Conservation (phyloP, 2,888 invertebrate genomes). For the Aspidapion aeneum region DNA sequence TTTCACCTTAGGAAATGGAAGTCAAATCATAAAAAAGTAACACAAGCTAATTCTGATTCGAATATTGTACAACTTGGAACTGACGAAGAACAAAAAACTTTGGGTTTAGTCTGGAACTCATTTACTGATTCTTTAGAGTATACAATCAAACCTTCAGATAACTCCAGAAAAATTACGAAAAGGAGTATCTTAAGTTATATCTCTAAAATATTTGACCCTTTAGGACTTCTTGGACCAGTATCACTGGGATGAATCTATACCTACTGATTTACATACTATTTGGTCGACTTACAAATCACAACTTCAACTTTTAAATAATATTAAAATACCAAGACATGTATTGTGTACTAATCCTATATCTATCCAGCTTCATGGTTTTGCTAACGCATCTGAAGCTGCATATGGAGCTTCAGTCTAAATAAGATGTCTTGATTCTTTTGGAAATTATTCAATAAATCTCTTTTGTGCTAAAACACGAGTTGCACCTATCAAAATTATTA, state of each 20-base stretch:
- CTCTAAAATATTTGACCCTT: constrained; percentile 20
- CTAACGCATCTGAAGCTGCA: neutral
- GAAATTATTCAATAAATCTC: neutral
- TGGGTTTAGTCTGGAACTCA: too few species aligned
- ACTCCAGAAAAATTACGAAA: too few species aligned
- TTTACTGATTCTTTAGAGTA: constrained; percentile 7
- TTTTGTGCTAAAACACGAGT: constrained; percentile 21
- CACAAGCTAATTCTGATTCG: neutral
- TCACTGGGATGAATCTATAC: constrained; percentile 17
- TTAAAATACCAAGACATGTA: constrained; percentile 10
- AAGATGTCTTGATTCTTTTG: neutral
- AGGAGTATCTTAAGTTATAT: too few species aligned
- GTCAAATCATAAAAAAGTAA: constrained; percentile 8
- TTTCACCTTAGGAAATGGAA: constrained; percentile 12
- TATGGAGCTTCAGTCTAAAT: constrained; percentile 15
- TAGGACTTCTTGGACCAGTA: constrained; percentile 16
- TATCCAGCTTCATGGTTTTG: constrained; percentile 19
- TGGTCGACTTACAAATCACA: too few species aligned
- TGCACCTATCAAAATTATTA: constrained; percentile 12
- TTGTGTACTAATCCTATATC: constrained; percentile 2
- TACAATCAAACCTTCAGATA: too few species aligned
- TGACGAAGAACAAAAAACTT: too few species aligned
- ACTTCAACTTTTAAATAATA: too few species aligned
- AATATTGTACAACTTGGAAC: neutral
- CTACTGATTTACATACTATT: constrained; percentile 5